Base-by-base conservation (phyloP, 2,797 vertebrate species). In the Mormyrops attenuatus region DNA sequence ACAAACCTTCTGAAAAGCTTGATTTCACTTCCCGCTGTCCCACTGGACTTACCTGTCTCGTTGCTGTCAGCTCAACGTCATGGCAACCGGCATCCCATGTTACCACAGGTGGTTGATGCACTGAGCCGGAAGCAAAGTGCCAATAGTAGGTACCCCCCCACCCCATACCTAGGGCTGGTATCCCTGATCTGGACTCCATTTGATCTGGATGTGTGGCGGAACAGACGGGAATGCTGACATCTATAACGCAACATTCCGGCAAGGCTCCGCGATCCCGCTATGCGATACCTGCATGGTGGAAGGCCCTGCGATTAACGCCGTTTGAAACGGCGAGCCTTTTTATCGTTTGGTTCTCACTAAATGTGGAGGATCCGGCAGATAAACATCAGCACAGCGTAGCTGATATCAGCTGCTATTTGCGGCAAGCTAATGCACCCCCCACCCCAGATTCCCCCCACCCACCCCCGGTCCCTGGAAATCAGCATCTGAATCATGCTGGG, bases 401-500 rank as follows among this genome's bases (percentile, higher is more conserved):
- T 88, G 57, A 49, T 34, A 66, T n/a, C 87, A 88, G 34, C 44
- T 49, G 30, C 77, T 53, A 85, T 34, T 57, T 87, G 88, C 52
- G 26, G 89, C 17, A 17, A 88, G 82, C 34, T 30, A 87, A 87
- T 57, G 38, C 57, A 17, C 44, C 47, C 47, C 47, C 53, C 15
- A 15, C 53, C 52, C 2, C n/a, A 63, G 8, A 63, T 63, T 11
- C 0, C 22, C 63, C 63, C 63, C 9, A 4, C 77, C 90, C 91
- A 89, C 3, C 87, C 53, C 66, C 66, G 80, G 69, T 7, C 73
- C 20, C 60, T 52, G 90, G 63, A 90, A 91, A 91, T 80, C 41
- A 89, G 91, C 90, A 91, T 89, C 80, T 80, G 60, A 87, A 90
- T 66, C 17, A 90, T 69, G 90, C 90, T 89, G 77, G 80, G 13